A percentile compares a stretch with the other conserved stretches of the same genome.
Evolutionary conservation across 2,113 vertebrate species (phyloP).

Genomic region (Chaetodon auriga): DNA sequence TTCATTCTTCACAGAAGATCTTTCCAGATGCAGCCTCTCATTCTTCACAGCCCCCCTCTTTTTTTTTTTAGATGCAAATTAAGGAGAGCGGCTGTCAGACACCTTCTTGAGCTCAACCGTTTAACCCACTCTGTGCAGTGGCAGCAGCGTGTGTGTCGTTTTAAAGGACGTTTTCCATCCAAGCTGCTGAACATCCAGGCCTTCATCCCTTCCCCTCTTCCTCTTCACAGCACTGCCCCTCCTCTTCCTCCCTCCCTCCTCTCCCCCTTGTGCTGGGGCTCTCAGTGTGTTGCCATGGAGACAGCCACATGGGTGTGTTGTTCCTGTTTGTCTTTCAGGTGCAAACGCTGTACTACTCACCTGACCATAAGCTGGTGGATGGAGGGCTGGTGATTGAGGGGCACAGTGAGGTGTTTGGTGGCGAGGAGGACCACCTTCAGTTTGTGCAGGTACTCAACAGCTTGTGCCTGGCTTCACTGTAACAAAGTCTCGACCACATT

Average conservation of each 20-base stretch:
- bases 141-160: conserved; percentile 52
- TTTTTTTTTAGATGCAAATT: conserved; percentile 68
- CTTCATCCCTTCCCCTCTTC: conserved; percentile 34
- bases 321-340: conserved; percentile 99
- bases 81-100: conserved; percentile 23
- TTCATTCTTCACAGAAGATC: conserved; percentile 68
- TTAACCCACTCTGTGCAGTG: conserved; percentile 51
- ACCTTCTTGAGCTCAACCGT: conserved; percentile 49
- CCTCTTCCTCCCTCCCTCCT: background rate
- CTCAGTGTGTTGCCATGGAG: conserved; percentile 88
- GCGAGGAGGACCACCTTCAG: conserved; percentile 99
- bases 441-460: conserved; percentile 98
- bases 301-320: conserved; percentile 98
- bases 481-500: conserved; percentile 17
- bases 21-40: conserved; percentile 70
- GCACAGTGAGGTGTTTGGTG: conserved; percentile 98
- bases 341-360: conserved; percentile 99
- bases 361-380: conserved; percentile 99
- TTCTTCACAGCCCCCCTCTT: conserved; percentile 65
- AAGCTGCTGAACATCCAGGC: conserved; percentile 58
- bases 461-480: conserved; percentile 70
- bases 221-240: conserved; percentile 84
- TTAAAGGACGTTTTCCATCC: conserved; percentile 56
- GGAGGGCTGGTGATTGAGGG: conserved; percentile 95
- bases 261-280: conserved; percentile 58